phyloP scores from a whole-genome alignment of 2,797 vertebrate species.

The Gobio occitaniae region DNA sequence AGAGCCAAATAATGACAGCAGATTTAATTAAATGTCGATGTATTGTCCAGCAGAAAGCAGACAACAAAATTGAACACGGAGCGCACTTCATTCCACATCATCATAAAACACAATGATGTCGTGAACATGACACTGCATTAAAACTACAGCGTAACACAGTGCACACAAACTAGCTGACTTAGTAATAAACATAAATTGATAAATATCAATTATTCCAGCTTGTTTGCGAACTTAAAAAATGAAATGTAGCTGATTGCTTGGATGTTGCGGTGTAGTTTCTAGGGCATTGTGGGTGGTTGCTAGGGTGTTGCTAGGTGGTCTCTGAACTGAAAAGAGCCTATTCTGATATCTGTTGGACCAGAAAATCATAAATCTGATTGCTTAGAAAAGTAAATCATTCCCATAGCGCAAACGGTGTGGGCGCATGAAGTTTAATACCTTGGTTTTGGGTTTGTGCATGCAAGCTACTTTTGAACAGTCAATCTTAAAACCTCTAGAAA shows the following conservation, averaged over 20 bases:
- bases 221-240: background rate
- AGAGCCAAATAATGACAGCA: background rate
- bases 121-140: slow-evolving; percentile 26
- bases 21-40: slow-evolving; percentile 24
- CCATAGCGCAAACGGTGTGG: background rate
- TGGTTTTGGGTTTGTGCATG: background rate
- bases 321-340: background rate
- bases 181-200: background rate
- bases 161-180: background rate
- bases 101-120: slow-evolving; percentile 22
- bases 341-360: background rate
- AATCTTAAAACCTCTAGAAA: background rate
- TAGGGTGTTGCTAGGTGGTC: background rate
- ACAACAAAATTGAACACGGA: background rate
- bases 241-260: background rate
- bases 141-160: background rate
- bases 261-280: background rate
- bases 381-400: background rate
- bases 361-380: background rate
- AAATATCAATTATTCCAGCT: background rate
- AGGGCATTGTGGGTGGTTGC: background rate
- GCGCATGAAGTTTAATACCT: background rate
- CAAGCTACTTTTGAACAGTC: slow-evolving; percentile 7
- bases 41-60: slow-evolving; percentile 9
- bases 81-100: background rate